A percentile compares a stretch with the other conserved stretches of the same genome.
Evolutionary conservation across 2,113 vertebrate genomes (phyloP).

Genomic region (Mus musculus): DNA sequence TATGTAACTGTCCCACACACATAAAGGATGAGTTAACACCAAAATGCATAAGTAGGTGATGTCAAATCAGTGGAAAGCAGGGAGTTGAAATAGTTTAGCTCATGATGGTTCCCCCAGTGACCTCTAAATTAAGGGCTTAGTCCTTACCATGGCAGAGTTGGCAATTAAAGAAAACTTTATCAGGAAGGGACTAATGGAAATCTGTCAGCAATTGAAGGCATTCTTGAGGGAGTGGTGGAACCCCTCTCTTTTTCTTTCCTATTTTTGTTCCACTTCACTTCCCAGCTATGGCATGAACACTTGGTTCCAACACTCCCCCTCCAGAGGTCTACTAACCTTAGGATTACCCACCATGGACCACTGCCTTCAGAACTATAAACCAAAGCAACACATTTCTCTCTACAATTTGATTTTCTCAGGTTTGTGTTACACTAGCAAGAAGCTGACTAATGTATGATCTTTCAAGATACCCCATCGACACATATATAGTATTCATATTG

Average conservation of each 20-base stretch:
- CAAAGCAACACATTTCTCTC: not conserved
- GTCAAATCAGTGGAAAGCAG: not conserved
- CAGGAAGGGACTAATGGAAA: not conserved
- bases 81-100: not conserved
- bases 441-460: not conserved
- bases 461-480: not conserved
- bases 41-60: not conserved
- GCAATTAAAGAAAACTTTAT: accelerated
- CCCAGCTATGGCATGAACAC: not conserved
- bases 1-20: not conserved
- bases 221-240: too few species aligned
- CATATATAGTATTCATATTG: not conserved
- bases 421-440: not conserved
- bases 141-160: not conserved
- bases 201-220: too few species aligned
- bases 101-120: not conserved
- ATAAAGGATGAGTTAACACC: not conserved
- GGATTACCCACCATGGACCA: not conserved
- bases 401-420: not conserved
- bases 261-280: not conserved
- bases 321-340: not conserved
- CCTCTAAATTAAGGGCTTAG: too few species aligned
- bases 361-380: not conserved
- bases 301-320: not conserved
- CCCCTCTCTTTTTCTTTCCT: not conserved